A percentile compares a stretch with the other conserved stretches of the same genome.
These are phyloP conservation scores for Borostomias antarcticus DNA, from an alignment of 2,797 vertebrate species.

Conservation along the genomic window DNA sequence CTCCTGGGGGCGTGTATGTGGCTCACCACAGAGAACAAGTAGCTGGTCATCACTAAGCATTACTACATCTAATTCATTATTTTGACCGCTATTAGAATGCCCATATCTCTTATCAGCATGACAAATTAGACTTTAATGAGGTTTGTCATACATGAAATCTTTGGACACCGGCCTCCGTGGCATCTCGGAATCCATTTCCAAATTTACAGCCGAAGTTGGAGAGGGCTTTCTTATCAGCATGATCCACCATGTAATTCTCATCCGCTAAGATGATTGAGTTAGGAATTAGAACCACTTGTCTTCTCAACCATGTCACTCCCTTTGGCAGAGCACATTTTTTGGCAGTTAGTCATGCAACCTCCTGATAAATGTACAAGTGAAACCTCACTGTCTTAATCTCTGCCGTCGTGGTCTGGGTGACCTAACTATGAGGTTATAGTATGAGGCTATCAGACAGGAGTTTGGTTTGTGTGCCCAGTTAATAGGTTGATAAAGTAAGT, in stretches of 20 bases:
- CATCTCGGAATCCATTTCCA: conserved; percentile 75
- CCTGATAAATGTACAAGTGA: conserved; percentile 71
- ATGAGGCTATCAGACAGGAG: conserved; percentile 53
- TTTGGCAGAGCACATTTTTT: conserved; percentile 74
- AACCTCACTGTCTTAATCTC: conserved; percentile 54
- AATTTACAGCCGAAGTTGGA: conserved; percentile 65
- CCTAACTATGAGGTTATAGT: conserved; percentile 32
- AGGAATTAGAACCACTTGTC: conserved; percentile 72
- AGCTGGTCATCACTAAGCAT: conserved; percentile 56
- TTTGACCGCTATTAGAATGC: conserved; percentile 84
- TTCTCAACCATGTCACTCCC: conserved; percentile 60
- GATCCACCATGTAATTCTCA: conserved; percentile 73
- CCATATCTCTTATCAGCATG: conserved; percentile 81
- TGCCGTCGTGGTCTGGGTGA: conserved; percentile 48
- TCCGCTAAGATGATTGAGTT: conserved; percentile 67
- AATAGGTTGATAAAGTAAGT: conserved; percentile 41
- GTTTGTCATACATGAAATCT: conserved; percentile 83
- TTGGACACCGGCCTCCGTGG: conserved; percentile 72
- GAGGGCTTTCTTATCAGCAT: conserved; percentile 66
- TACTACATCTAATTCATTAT: conserved; percentile 90
- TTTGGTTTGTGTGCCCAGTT: conserved; percentile 45
- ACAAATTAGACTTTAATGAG: conserved; percentile 71
- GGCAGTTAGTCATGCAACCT: conserved; percentile 59
- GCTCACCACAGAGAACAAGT: conserved; percentile 30
- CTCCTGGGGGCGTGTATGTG: neutral